Evolutionary conservation across 2,113 vertebrate species (phyloP).

Genomic region (Bothrops jararaca): DNA sequence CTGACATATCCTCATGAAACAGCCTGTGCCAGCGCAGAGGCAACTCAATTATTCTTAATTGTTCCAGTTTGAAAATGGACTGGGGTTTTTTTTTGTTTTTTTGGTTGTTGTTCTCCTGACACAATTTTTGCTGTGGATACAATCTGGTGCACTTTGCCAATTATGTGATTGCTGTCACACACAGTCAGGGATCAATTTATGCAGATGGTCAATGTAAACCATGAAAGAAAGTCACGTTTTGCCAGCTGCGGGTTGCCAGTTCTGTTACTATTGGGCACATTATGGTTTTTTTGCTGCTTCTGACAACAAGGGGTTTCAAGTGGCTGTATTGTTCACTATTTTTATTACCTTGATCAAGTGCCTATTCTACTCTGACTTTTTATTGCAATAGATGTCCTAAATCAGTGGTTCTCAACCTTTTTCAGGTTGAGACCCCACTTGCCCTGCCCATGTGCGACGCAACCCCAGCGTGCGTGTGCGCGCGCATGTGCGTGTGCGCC

Average conservation of each 20-base stretch:
- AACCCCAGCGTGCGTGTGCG: too few species aligned
- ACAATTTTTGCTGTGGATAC: background rate
- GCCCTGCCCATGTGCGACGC: too few species aligned
- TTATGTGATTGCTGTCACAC: background rate
- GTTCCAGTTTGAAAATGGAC: background rate
- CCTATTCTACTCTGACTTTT: background rate
- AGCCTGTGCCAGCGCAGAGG: background rate
- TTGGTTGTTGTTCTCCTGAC: background rate
- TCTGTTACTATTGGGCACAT: background rate
- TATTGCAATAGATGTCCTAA: background rate
- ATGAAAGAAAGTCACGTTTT: background rate
- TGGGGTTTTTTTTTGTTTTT: background rate
- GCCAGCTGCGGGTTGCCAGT: background rate
- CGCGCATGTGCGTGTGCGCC: too few species aligned
- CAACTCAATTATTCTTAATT: background rate
- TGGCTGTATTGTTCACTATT: background rate
- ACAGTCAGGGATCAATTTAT: background rate
- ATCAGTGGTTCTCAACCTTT: too few species aligned
- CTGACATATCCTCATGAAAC: background rate
- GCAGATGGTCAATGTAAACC: background rate
- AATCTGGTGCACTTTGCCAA: background rate
- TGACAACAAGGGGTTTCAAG: background rate
- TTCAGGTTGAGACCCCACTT: too few species aligned
- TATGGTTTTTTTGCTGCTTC: background rate
- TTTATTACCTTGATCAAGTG: background rate